These are phyloP conservation scores for Cerastoderma edule DNA, from an alignment of 2,888 invertebrate species.

Conservation along the genomic window DNA sequence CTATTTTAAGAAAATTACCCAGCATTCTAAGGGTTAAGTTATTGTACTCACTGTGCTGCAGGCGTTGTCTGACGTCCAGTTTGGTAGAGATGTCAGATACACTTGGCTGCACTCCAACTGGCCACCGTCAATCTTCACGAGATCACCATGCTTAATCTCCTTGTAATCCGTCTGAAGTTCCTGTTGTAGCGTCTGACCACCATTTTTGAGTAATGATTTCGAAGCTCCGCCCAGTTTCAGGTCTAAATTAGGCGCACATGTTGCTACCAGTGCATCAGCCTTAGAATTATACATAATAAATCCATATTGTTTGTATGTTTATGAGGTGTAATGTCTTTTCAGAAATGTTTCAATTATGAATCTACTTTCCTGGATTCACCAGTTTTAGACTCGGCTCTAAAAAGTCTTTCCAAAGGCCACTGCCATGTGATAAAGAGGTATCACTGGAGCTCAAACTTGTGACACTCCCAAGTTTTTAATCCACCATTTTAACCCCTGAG, in stretches of 20 bases:
- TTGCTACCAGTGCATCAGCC: constrained; percentile 48
- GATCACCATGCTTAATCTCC: constrained; percentile 36
- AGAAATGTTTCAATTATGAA: background rate
- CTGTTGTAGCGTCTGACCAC: constrained; percentile 36
- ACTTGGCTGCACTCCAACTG: constrained; percentile 40
- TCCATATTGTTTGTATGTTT: background rate
- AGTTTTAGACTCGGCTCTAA: background rate
- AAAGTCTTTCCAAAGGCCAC: too few relatives aligned
- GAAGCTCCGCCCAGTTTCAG: constrained; percentile 43
- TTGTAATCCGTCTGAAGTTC: constrained; percentile 25
- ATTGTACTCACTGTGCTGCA: constrained; percentile 27
- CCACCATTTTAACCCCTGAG: too few relatives aligned
- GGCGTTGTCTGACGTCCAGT: constrained; percentile 29
- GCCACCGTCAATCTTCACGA: constrained; percentile 35
- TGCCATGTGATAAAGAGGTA: too few relatives aligned
- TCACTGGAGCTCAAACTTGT: too few relatives aligned
- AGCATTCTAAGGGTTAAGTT: too few relatives aligned
- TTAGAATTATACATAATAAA: background rate
- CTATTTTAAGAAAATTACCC: too few relatives aligned
- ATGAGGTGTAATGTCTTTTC: background rate
- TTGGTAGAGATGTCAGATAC: constrained; percentile 45
- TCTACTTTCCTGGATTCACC: background rate
- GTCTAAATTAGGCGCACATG: constrained; percentile 43
- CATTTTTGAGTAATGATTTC: constrained; percentile 30
- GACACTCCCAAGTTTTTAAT: too few relatives aligned